A percentile compares a stretch with the other conserved stretches of the same genome.
Evolutionary conservation across 1,140 invertebrate genomes (phyloP).

Genomic region (Aplysia californica): DNA sequence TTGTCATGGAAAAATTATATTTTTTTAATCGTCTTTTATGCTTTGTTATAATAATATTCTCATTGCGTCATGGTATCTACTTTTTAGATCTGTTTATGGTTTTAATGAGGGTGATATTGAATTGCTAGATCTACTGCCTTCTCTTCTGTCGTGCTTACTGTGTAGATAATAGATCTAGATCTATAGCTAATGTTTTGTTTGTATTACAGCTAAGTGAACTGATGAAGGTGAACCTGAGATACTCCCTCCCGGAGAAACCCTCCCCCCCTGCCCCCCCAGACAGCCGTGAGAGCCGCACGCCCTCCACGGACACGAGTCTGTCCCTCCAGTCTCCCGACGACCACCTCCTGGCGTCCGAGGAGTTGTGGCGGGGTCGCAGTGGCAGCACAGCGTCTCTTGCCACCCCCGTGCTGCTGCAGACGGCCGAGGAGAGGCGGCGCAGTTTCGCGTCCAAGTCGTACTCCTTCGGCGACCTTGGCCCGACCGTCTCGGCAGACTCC

Average conservation of each 20-base stretch:
- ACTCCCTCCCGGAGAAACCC: slow-evolving; percentile 39
- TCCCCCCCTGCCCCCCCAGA: slow-evolving; percentile 5
- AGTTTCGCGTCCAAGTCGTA: slow-evolving; percentile 48
- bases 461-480: slow-evolving; percentile 47
- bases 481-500: slow-evolving; percentile 40
- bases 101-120: too few species aligned
- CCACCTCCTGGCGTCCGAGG: slow-evolving; percentile 40
- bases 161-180: too few species aligned
- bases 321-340: slow-evolving; percentile 42
- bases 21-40: too few species aligned
- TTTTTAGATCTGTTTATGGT: too few species aligned
- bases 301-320: slow-evolving; percentile 26
- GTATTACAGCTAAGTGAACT: slow-evolving; percentile 37
- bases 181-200: neutral
- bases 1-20: too few species aligned
- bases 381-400: slow-evolving; percentile 42
- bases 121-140: too few species aligned
- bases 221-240: slow-evolving; percentile 46
- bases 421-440: slow-evolving; percentile 30
- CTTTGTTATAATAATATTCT: too few species aligned
- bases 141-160: too few species aligned
- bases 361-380: slow-evolving; percentile 44
- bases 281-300: neutral
- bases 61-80: too few species aligned
- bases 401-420: slow-evolving; percentile 22